phyloP scores from a whole-genome alignment of 92 coral and sea anemone species.

The Epizoanthus stellaris region DNA sequence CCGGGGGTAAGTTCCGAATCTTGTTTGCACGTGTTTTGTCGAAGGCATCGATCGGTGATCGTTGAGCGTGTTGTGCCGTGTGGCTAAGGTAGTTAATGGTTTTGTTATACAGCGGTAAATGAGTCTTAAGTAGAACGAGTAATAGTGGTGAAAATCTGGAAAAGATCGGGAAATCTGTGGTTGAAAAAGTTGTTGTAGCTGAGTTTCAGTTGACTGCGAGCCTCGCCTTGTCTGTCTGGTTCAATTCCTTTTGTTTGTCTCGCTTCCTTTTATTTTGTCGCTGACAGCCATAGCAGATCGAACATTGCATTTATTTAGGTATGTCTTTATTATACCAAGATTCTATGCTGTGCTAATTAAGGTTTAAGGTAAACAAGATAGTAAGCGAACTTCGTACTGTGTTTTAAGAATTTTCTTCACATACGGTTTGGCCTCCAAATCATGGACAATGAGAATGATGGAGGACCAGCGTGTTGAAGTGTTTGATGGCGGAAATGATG shows the following conservation, averaged over 20 bases:
- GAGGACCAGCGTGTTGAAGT: no score
- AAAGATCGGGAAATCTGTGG: neutral
- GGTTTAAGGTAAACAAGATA: neutral
- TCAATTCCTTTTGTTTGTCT: constrained; percentile 6
- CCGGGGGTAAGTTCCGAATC: constrained; percentile 86
- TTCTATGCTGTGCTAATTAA: neutral
- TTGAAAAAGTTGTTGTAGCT: neutral
- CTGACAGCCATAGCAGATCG: neutral
- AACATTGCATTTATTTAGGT: neutral
- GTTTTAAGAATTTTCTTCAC: neutral
- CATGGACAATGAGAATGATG: no score
- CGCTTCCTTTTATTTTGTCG: neutral
- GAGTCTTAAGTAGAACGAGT: neutral
- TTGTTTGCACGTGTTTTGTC: constrained; percentile 6
- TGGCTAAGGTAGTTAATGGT: neutral
- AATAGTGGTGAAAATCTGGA: neutral
- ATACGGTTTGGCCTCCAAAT: neutral
- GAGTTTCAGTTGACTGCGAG: neutral
- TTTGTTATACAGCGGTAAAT: neutral
- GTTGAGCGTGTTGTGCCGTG: neutral
- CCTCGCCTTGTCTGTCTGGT: neutral
- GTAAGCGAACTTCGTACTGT: neutral
- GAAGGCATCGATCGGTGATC: constrained; percentile 5
- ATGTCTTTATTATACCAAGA: neutral
- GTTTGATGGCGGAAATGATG: no score